Percentiles rank a stretch among this genome's conserved stretches.
These are phyloP conservation scores for Drosophila littoralis DNA, from an alignment of 1,140 invertebrate genomes.

Conservation along the genomic window DNA sequence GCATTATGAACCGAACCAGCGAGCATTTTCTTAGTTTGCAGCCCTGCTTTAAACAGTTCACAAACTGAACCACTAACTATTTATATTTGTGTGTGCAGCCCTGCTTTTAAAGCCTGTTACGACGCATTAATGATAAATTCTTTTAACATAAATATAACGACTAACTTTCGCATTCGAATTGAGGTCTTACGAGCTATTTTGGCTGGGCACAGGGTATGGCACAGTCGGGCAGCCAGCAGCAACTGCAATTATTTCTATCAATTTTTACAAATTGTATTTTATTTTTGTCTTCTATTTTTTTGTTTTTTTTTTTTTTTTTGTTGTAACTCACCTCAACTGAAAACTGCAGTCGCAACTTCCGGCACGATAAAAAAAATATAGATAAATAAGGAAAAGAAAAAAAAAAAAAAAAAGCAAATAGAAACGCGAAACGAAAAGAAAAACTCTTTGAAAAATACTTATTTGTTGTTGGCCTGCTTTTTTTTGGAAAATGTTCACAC, in stretches of 20 bases:
- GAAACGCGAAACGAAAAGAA: slow-evolving; percentile 31
- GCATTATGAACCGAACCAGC: too few species aligned
- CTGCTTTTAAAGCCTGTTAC: too few species aligned
- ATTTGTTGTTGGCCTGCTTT: slow-evolving; percentile 53
- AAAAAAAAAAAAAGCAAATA: slow-evolving; percentile 29
- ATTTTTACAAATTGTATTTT: background rate
- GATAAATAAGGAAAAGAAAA: slow-evolving; percentile 22
- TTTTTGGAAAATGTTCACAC: slow-evolving; percentile 63
- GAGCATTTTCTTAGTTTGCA: too few species aligned
- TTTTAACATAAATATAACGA: too few species aligned
- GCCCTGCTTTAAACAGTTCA: too few species aligned
- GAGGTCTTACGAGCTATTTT: too few species aligned
- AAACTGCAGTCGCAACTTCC: slow-evolving; percentile 67
- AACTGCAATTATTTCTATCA: background rate
- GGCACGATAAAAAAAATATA: slow-evolving; percentile 25
- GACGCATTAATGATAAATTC: too few species aligned
- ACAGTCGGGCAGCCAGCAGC: background rate
- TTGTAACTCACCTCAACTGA: slow-evolving; percentile 43
- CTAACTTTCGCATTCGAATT: too few species aligned
- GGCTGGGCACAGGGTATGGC: background rate
- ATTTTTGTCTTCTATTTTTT: background rate
- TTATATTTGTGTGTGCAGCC: too few species aligned
- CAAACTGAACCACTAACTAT: too few species aligned
- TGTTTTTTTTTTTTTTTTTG: slow-evolving; percentile 7
- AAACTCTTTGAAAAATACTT: slow-evolving; percentile 33